phyloP scores from a whole-genome alignment of 2,113 vertebrate species.

The Shinisaurus crocodilurus region DNA sequence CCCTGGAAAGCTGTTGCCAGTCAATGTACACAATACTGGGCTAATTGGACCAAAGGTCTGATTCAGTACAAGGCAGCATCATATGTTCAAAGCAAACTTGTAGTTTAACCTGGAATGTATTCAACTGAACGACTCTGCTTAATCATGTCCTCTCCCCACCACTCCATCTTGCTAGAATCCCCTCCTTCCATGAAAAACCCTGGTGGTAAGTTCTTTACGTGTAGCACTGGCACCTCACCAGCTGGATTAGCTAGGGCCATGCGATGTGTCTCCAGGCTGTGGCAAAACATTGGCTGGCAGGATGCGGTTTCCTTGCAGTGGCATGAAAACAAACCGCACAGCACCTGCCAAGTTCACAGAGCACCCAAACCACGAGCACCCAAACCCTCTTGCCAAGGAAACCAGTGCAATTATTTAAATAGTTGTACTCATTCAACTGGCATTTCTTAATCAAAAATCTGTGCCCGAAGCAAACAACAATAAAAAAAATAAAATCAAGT shows the following conservation, averaged over 20 bases:
- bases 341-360: background rate
- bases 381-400: background rate
- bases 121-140: background rate
- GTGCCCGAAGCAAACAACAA: background rate
- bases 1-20: background rate
- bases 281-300: background rate
- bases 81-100: background rate
- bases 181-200: background rate
- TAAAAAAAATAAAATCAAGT: background rate
- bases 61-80: background rate
- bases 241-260: background rate
- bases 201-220: background rate
- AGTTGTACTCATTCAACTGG: background rate
- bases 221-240: background rate
- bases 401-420: background rate
- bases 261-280: background rate
- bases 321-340: background rate
- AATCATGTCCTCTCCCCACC: background rate
- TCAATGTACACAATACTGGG: background rate
- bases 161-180: background rate
- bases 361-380: background rate
- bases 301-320: background rate
- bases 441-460: background rate
- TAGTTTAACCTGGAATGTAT: background rate
- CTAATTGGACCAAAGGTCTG: background rate